Base-by-base conservation (phyloP, 2,113 vertebrate species). In the Corythoichthys haematopterus region DNA sequence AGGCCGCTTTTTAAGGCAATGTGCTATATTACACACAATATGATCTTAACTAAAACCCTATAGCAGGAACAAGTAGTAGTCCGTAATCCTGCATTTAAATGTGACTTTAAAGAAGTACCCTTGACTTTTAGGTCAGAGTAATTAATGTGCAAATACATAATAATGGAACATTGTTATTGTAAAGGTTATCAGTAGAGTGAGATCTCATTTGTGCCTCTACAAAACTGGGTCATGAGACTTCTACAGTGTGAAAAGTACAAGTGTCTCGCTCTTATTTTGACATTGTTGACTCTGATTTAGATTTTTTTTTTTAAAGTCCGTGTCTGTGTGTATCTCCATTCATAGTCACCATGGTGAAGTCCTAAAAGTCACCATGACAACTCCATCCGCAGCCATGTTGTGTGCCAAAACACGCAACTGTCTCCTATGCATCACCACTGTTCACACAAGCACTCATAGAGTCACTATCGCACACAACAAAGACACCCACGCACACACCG, bases 291-390 rank as follows among this genome's bases (percentile, higher is more conserved):
- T 60, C 9, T 38, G 40, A 59, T 20, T 33, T 6, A 62, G 2
- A 45, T 61, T 45, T 62, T 11, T 61, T 28, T 28, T 36, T 38
- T 73, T 73, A 64, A 43, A 75, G 76, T 63, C 56, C 64, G 12
- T 70, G 33, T 71, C 59, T 69, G 38, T 43, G 68, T 71, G 55
- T 77, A 37, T 78, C 73, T 82, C 78, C 63, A 79, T 69, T 84
- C 78, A 81, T 81, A 65, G 81, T 91, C 88, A 81, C 88, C 89
- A 89, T 90, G 88, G 90, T 81, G 84, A 88, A 90, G 80, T 83
- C 77, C 83, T 79, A 88, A 88, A 86, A 84, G 88, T 91, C 69
- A 81, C 79, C 89, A 91, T 90, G 86, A 85, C 88, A 88, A 90
- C 88, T 79, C 76, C 71, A 86, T 76, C 81, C 83, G 80, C 85